Evolutionary conservation across 2,888 invertebrate genomes (phyloP).

Genomic region (Agonum fuliginosum): DNA sequence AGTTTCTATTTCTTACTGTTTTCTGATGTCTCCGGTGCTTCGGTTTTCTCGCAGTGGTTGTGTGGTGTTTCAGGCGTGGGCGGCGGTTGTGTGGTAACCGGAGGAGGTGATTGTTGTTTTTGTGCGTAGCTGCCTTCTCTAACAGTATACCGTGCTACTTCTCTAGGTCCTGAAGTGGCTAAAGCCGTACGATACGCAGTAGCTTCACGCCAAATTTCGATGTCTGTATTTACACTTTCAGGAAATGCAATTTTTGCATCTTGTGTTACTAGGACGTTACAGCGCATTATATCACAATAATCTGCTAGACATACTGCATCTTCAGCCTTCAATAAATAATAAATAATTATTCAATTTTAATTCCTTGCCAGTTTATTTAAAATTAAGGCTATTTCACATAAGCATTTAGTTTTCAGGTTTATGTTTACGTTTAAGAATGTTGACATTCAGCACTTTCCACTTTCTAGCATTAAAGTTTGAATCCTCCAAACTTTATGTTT

Average conservation of each 20-base stretch:
- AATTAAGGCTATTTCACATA: no score
- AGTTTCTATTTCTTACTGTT: constrained; percentile 43
- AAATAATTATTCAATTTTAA: no score
- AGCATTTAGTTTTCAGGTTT: no score
- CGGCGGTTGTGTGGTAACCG: constrained; percentile 53
- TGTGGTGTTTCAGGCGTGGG: constrained; percentile 57
- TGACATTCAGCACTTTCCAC: no score
- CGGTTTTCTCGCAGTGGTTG: constrained; percentile 69
- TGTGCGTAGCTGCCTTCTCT: constrained; percentile 65
- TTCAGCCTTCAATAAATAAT: constrained; percentile 80
- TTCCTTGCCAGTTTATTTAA: no score
- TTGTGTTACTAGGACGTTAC: constrained; percentile 88
- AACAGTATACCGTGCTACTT: constrained; percentile 70
- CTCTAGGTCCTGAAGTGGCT: constrained; percentile 71
- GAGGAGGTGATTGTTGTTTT: not conserved
- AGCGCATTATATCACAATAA: constrained; percentile 97
- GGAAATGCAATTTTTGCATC: constrained; percentile 81
- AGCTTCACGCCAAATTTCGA: constrained; percentile 89
- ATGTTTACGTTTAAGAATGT: no score
- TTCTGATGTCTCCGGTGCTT: constrained; percentile 65
- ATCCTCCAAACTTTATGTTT: no score
- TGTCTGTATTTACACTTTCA: constrained; percentile 82
- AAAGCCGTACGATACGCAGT: constrained; percentile 81
- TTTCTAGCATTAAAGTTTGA: no score
- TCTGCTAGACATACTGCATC: constrained; percentile 95